These are phyloP conservation scores for Capitella teleta DNA, from an alignment of 1,140 invertebrate genomes.

Conservation along the genomic window DNA sequence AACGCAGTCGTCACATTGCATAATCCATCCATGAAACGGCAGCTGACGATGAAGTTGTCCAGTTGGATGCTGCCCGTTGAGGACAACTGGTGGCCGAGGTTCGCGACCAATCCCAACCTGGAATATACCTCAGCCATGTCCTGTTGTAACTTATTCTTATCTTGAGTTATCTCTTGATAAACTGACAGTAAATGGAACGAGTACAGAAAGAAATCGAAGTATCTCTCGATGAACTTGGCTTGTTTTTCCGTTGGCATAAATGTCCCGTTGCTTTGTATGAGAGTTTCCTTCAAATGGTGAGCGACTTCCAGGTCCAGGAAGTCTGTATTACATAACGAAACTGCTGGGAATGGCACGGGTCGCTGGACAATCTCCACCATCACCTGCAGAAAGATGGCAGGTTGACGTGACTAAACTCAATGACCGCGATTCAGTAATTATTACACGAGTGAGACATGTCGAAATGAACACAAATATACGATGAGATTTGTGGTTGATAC, in stretches of 20 bases:
- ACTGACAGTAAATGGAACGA: background rate
- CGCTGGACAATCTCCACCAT: constrained; percentile 14
- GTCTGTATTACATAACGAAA: constrained; percentile 13
- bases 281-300: constrained; percentile 2
- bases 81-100: constrained; percentile 9
- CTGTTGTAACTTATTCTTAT: background rate
- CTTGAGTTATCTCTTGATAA: background rate
- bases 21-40: constrained; percentile 14
- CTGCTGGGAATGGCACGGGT: constrained; percentile 12
- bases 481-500: no score
- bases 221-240: background rate
- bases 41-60: constrained; percentile 13
- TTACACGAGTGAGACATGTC: no score
- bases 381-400: no score
- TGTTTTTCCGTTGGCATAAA: background rate
- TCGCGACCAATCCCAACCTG: constrained; percentile 9
- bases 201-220: background rate
- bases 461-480: no score
- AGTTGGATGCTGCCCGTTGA: constrained; percentile 7
- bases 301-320: constrained; percentile 6
- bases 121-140: constrained; percentile 10
- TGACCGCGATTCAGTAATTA: no score
- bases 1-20: constrained; percentile 11
- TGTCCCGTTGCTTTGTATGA: background rate
- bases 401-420: background rate